phyloP scores from a whole-genome alignment of 1,140 invertebrate species.

The Calephelis virginiensis region DNA sequence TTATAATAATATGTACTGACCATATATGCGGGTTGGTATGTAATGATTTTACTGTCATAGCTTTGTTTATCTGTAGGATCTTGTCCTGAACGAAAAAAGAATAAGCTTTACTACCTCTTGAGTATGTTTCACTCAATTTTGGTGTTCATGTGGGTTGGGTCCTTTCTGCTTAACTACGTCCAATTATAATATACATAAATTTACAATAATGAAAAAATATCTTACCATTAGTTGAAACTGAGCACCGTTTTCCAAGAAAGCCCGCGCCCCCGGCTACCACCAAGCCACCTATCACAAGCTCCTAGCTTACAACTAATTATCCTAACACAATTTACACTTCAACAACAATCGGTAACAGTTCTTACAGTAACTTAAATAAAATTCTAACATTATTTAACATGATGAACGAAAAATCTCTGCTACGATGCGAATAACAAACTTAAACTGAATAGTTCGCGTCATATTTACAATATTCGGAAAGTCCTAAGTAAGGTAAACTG shows the following conservation, averaged over 20 bases:
- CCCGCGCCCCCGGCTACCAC: slow-evolving; percentile 16
- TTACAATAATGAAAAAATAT: not conserved
- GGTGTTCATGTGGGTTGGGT: too few relatives aligned
- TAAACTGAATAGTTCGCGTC: slow-evolving; percentile 45
- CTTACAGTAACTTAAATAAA: slow-evolving; percentile 67
- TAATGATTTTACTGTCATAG: too few relatives aligned
- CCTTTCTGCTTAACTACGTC: too few relatives aligned
- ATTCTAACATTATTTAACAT: slow-evolving; percentile 74
- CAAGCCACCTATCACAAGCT: slow-evolving; percentile 61
- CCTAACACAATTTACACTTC: slow-evolving; percentile 71
- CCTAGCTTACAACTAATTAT: slow-evolving; percentile 69
- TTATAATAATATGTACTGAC: too few relatives aligned
- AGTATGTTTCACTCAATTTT: too few relatives aligned
- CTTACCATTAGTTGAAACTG: slow-evolving; percentile 12
- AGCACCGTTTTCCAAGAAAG: not conserved
- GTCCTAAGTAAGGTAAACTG: slow-evolving; percentile 24
- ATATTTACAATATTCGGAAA: slow-evolving; percentile 45
- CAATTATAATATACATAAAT: too few relatives aligned
- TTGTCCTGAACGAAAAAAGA: too few relatives aligned
- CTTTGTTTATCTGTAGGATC: too few relatives aligned
- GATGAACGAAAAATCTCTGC: slow-evolving; percentile 64
- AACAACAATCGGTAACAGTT: slow-evolving; percentile 68
- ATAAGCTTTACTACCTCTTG: too few relatives aligned
- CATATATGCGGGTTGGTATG: too few relatives aligned
- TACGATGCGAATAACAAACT: slow-evolving; percentile 56